Conservation (phyloP, 2,888 invertebrate genomes). For the Dasypogon diadema region DNA sequence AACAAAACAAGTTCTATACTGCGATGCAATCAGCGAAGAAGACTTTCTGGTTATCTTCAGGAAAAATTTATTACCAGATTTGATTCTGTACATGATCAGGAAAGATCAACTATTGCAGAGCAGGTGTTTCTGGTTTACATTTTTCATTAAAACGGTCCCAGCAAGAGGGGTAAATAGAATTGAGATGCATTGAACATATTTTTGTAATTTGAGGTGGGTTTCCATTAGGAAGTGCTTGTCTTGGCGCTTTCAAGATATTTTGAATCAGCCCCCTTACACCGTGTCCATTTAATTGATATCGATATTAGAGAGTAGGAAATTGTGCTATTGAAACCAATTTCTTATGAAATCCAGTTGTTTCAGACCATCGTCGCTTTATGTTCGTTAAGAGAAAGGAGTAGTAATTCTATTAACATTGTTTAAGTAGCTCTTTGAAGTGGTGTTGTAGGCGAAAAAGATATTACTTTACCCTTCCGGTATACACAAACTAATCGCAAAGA, state of each 20-base stretch:
- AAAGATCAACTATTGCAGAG: slow-evolving; percentile 15
- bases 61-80: slow-evolving; percentile 48
- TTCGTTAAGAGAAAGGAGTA: no score
- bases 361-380: no score
- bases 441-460: no score
- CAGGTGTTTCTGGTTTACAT: slow-evolving; percentile 48
- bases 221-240: neutral
- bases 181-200: neutral
- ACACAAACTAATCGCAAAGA: no score
- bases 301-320: no score
- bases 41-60: slow-evolving; percentile 28
- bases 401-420: no score
- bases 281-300: no score
- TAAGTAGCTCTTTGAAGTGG: no score
- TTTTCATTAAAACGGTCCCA: slow-evolving; percentile 28
- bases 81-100: slow-evolving; percentile 30
- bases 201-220: neutral
- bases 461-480: no score
- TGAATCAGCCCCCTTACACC: no score
- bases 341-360: neutral
- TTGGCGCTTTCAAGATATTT: neutral
- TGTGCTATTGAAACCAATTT: neutral
- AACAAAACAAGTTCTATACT: slow-evolving; percentile 8
- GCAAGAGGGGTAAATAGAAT: no score
- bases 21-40: slow-evolving; percentile 16